Conservation (phyloP, 2,797 vertebrate genomes). For the Scolopax rusticola region DNA sequence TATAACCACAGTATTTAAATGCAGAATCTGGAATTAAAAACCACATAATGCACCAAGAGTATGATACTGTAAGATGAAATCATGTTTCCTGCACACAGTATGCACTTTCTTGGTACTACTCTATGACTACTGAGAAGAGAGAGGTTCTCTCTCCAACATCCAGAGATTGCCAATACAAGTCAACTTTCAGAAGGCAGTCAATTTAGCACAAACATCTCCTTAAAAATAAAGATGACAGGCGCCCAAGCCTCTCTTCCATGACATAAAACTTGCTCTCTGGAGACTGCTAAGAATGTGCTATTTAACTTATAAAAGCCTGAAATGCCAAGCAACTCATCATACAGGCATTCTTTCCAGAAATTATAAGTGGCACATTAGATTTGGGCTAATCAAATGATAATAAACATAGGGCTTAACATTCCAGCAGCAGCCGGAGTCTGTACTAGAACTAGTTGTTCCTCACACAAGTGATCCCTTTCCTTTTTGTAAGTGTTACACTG, state of each 20-base stretch:
- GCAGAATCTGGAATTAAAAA: neutral
- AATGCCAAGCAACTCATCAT: neutral
- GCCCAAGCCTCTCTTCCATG: neutral
- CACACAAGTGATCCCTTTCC: neutral
- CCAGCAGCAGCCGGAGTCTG: neutral
- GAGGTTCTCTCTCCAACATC: neutral
- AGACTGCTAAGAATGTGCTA: neutral
- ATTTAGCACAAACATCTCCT: neutral
- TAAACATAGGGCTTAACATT: neutral
- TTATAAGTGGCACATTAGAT: neutral
- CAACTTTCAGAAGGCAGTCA: neutral
- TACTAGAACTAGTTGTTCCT: neutral
- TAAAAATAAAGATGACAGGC: neutral
- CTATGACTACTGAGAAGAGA: fast-evolving
- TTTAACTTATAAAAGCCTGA: neutral
- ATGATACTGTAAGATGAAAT: neutral
- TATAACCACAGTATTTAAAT: neutral
- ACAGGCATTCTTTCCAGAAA: neutral
- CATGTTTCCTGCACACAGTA: neutral
- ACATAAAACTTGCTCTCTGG: neutral
- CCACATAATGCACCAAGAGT: neutral
- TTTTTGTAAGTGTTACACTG: neutral
- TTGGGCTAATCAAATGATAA: neutral
- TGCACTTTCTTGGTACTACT: neutral
- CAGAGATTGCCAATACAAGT: neutral